Evolutionary conservation across 1,140 invertebrate genomes (phyloP).

Genomic region (Platorchestia sp.): DNA sequence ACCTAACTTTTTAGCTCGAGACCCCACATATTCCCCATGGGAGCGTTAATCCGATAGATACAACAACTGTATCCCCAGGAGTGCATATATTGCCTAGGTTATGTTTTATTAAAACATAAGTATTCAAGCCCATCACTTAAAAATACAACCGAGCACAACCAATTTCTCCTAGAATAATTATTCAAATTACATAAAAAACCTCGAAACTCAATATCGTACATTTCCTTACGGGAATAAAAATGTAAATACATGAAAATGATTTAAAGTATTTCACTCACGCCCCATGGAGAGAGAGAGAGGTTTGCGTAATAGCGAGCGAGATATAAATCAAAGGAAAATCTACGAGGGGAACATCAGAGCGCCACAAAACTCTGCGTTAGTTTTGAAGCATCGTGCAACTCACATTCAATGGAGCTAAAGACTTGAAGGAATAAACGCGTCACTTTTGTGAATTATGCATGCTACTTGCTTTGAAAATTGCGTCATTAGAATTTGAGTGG

Average conservation of each 20-base stretch:
- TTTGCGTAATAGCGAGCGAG: neutral
- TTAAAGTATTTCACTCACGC: neutral
- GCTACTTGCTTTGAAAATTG: constrained; percentile 28
- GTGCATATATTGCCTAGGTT: too few species aligned
- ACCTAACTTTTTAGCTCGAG: too few species aligned
- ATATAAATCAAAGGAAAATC: neutral
- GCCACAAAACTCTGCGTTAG: neutral
- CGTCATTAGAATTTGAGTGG: constrained; percentile 33
- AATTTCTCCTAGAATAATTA: neutral
- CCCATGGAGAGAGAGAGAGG: neutral
- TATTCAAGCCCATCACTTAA: neutral
- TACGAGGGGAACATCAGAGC: neutral
- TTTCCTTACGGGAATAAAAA: neutral
- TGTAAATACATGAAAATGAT: neutral
- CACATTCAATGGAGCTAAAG: neutral
- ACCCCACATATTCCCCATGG: too few species aligned
- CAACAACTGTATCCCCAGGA: too few species aligned
- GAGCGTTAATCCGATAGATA: too few species aligned
- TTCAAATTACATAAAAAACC: neutral
- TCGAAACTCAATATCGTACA: neutral
- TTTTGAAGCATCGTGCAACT: neutral
- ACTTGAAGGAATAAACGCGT: neutral
- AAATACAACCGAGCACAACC: neutral
- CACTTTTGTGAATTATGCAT: constrained; percentile 37
- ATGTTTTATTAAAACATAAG: too few species aligned